These are phyloP conservation scores for Orius insidiosus DNA, from an alignment of 1,140 invertebrate genomes.

Conservation along the genomic window DNA sequence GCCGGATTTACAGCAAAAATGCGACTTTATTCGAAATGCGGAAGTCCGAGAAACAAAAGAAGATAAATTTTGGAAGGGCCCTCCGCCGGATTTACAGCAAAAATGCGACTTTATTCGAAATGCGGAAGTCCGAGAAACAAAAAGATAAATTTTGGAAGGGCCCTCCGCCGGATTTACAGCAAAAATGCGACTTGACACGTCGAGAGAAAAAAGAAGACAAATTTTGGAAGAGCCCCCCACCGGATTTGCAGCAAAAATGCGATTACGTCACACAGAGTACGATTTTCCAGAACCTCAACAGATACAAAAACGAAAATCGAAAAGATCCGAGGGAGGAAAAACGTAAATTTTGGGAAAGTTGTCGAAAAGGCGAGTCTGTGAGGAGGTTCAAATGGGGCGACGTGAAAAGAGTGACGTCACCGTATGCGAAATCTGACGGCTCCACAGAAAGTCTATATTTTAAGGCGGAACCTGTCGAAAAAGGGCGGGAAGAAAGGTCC, in stretches of 20 bases:
- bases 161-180: no score
- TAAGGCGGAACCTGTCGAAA: not conserved
- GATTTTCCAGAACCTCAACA: conserved; percentile 6
- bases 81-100: no score
- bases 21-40: no score
- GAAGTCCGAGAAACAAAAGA: no score
- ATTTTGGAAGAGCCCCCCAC: not conserved
- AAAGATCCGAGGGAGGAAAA: conserved; percentile 10
- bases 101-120: no score
- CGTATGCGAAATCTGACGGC: conserved; percentile 1
- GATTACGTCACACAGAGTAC: conserved; percentile 1
- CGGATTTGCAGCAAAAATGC: not conserved
- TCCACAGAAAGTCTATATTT: not conserved
- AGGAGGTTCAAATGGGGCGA: conserved; percentile 10
- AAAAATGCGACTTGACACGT: not conserved
- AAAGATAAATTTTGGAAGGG: no score
- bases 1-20: no score
- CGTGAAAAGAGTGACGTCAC: not conserved
- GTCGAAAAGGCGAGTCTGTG: not conserved
- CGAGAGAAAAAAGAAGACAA: not conserved
- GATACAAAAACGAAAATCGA: not conserved
- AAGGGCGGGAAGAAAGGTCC: conserved; percentile 4
- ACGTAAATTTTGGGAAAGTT: conserved; percentile 8
- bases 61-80: no score
- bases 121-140: no score